A percentile compares a stretch with the other conserved stretches of the same genome.
Evolutionary conservation across 2,113 vertebrate genomes (phyloP).

Genomic region (Trematomus loennbergii): DNA sequence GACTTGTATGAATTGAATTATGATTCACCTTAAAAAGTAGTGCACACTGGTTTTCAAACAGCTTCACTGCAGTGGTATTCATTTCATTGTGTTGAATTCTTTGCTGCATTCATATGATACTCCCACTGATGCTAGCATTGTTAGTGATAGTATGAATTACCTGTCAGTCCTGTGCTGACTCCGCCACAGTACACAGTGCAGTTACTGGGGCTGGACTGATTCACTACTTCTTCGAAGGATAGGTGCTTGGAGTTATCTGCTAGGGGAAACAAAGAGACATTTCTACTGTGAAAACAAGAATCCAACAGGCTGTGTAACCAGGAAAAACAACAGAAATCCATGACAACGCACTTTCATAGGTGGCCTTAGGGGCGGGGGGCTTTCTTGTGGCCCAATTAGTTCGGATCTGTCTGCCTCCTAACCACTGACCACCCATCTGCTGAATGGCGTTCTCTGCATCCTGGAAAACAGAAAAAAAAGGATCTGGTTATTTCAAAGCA

Average conservation of each 20-base stretch:
- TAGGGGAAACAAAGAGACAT: not conserved
- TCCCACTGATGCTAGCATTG: not conserved
- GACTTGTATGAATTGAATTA: too few species aligned
- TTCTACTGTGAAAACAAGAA: not conserved
- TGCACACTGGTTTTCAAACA: too few species aligned
- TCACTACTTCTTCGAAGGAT: conserved; percentile 96
- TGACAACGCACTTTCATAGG: conserved; percentile 89
- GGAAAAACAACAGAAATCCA: not conserved
- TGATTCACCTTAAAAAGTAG: too few species aligned
- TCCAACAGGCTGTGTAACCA: not conserved
- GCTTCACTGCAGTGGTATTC: too few species aligned
- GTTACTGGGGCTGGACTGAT: conserved; percentile 97
- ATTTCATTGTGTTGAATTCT: not conserved
- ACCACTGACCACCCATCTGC: conserved; percentile 99
- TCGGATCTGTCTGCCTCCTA: conserved; percentile 97
- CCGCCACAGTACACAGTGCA: conserved; percentile 98
- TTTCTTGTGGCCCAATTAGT: conserved; percentile 99
- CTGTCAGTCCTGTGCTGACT: conserved; percentile 94
- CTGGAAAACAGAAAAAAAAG: conserved; percentile 69
- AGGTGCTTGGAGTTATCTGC: conserved; percentile 93
- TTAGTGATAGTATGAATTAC: conserved; percentile 69
- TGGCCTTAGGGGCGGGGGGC: conserved; percentile 95
- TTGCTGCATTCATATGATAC: not conserved
- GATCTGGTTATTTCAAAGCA: not conserved
- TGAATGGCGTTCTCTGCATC: conserved; percentile 98